phyloP scores from a whole-genome alignment of 37 sponge, comb jelly and placozoan species.

The Cladorhizidae sp. region DNA sequence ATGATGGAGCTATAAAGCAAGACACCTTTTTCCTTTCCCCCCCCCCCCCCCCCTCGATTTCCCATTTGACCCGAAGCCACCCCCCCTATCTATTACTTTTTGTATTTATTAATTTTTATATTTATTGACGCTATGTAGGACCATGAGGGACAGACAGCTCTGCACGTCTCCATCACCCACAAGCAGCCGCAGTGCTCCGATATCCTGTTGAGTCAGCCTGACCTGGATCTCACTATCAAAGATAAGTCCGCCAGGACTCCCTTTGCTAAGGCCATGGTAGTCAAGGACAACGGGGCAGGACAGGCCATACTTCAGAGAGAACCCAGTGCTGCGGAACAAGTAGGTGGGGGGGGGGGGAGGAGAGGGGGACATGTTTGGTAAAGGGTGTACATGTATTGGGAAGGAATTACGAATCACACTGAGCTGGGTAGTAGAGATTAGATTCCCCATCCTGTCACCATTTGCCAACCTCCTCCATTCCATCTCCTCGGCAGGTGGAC shows the following conservation, averaged over 20 bases:
- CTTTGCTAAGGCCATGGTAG: slow-evolving; percentile 84
- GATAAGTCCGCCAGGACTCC: slow-evolving; percentile 80
- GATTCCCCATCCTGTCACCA: too few relatives aligned
- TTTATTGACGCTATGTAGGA: too few relatives aligned
- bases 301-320: slow-evolving; percentile 80
- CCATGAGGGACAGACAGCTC: slow-evolving; percentile 65
- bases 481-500: slow-evolving; percentile 74
- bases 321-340: slow-evolving; percentile 91
- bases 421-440: neutral
- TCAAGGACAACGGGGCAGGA: slow-evolving; percentile 82
- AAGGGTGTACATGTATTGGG: neutral
- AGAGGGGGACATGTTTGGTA: neutral
- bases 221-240: slow-evolving; percentile 74
- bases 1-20: too few relatives aligned
- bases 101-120: too few relatives aligned
- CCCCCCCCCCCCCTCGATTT: too few relatives aligned
- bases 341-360: neutral
- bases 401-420: neutral
- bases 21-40: too few relatives aligned
- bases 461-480: too few relatives aligned
- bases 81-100: too few relatives aligned
- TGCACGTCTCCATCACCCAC: slow-evolving; percentile 86
- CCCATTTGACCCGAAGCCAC: too few relatives aligned
- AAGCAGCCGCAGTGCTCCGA: slow-evolving; percentile 72
- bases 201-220: slow-evolving; percentile 81